Conservation (phyloP, 1,140 invertebrate species). For the Bombus pyrosoma region DNA sequence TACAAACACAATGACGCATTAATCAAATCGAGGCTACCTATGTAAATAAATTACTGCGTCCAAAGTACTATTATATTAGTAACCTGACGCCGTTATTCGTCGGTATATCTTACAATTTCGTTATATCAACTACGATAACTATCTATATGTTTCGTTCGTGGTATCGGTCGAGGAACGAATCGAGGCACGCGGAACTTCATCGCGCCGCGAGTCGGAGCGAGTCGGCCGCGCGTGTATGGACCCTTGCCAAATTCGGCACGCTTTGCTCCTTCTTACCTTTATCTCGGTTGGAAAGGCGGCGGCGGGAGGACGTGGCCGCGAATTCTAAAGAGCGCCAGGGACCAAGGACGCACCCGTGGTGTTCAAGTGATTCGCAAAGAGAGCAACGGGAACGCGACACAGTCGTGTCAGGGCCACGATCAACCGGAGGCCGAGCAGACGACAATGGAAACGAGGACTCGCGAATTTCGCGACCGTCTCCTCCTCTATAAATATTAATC, state of each 20-base stretch:
- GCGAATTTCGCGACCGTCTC: conserved; percentile 8
- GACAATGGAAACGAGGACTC: conserved; percentile 20
- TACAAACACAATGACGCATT: neutral
- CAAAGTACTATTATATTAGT: neutral
- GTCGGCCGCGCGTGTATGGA: conserved; percentile 68
- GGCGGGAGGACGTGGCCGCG: conserved; percentile 53
- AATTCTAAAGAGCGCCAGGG: conserved; percentile 64
- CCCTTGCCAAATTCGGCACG: conserved; percentile 69
- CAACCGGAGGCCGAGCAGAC: conserved; percentile 19
- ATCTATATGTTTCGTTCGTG: neutral
- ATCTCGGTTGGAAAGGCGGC: conserved; percentile 48
- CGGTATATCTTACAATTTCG: neutral
- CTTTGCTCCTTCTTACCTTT: conserved; percentile 54
- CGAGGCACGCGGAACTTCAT: conserved; percentile 22
- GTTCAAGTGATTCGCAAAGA: conserved; percentile 65
- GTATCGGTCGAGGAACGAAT: neutral
- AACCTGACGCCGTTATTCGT: neutral
- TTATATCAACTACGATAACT: too few species aligned
- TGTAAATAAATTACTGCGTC: neutral
- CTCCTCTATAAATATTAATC: conserved; percentile 17
- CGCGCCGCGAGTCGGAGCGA: conserved; percentile 43
- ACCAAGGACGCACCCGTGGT: conserved; percentile 72
- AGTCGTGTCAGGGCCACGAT: conserved; percentile 53
- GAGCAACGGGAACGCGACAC: conserved; percentile 61
- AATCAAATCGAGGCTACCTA: neutral